phyloP scores from a whole-genome alignment of 2,797 vertebrate genomes.

The Gila robusta region DNA sequence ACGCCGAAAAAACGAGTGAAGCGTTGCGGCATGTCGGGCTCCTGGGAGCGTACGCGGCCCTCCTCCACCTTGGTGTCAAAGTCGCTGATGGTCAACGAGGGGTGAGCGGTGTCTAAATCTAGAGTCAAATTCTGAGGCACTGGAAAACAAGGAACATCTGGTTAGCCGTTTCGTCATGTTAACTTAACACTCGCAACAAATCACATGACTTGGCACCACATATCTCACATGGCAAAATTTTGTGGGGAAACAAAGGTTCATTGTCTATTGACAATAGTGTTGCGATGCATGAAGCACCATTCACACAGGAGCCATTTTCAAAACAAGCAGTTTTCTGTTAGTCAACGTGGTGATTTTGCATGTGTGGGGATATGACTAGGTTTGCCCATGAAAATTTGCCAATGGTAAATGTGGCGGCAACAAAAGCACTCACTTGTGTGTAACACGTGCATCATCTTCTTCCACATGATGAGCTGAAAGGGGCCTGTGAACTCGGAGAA shows the following conservation, averaged over 20 bases:
- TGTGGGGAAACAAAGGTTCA: neutral
- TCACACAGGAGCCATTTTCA: neutral
- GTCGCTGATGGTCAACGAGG: slow-evolving; percentile 78
- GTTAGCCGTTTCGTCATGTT: neutral
- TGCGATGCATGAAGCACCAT: neutral
- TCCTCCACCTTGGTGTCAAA: slow-evolving; percentile 85
- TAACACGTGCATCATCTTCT: slow-evolving; percentile 85
- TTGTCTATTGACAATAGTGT: neutral
- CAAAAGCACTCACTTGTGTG: slow-evolving; percentile 71
- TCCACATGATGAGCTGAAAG: slow-evolving; percentile 84
- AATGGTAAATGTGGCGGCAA: neutral
- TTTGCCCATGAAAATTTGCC: neutral
- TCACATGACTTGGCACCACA: neutral
- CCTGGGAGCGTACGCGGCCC: slow-evolving; percentile 74
- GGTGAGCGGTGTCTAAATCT: slow-evolving; percentile 82
- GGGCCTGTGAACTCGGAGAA: slow-evolving; percentile 81
- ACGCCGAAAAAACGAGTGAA: slow-evolving; percentile 82
- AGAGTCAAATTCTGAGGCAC: slow-evolving; percentile 84
- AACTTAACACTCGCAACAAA: neutral
- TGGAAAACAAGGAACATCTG: slow-evolving; percentile 45
- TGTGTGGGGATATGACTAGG: neutral
- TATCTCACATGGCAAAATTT: neutral
- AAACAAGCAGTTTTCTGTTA: neutral
- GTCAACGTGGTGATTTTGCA: neutral
- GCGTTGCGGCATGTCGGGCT: slow-evolving; percentile 78